Evolutionary conservation across 2,113 vertebrate species (phyloP), one percentile per base, ranked within the genome.

Genomic region (Athene noctua): DNA sequence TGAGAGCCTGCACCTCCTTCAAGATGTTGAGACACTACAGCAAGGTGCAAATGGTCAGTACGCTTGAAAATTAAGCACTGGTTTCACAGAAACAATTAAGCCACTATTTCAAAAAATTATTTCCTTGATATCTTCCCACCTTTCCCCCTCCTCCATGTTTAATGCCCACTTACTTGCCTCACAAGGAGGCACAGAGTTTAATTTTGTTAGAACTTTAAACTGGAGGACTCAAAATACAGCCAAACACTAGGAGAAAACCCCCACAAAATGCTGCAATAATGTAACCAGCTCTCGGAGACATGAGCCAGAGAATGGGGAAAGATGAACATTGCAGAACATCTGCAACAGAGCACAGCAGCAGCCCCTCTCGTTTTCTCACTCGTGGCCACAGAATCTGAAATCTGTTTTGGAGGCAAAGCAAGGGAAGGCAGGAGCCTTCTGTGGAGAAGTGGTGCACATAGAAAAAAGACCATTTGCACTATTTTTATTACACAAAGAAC

Each of bases 301-400:
- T 29, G 36, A 74, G 32, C 38, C 51, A 66, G 57, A 59, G 70
- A 42, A 3, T 0, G 71, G 42, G 47, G 57, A 79, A 75, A n/a
- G 62, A 62, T 25, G 34, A 29, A 58, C 10, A 0, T 4, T 32
- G 44, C 23, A 34, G 38, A 32, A 26, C 0, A 0, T 14, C 42
- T 23, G 42, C 21, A 20, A 2, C 0, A 7, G 54, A 57, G 42
- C 42, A 20, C 75, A 44, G 44, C 75, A 44, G 44, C 58, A 83
- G 71, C 72, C 67, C 34, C 72, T 75, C 52, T 78, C 23, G 0
- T 59, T 49, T 54, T 68, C 59, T 70, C 52, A n/a, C 68, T 71
- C 79, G 20, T 58, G 38, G 36, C 63, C 67, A 73, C 46, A 36
- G 36, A 7, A 4, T 38, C 27, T 55, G 72, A 34, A 61, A 73